phyloP scores from a whole-genome alignment of 2,888 invertebrate species.

The Lycia hirtaria region DNA sequence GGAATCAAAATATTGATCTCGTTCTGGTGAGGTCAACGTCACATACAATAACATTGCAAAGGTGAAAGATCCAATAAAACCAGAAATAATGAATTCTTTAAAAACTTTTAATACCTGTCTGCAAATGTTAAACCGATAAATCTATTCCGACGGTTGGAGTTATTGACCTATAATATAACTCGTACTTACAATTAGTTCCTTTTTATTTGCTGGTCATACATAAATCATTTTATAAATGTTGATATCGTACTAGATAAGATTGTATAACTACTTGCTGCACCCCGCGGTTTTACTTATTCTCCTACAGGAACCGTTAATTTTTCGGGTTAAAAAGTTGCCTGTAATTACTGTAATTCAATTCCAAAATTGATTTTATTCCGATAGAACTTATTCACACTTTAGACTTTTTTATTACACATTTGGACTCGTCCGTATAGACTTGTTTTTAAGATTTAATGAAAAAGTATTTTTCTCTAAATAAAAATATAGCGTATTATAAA shows the following conservation, averaged over 20 bases:
- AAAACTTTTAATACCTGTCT: slow-evolving; percentile 3
- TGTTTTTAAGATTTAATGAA: no score
- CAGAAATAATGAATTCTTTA: slow-evolving; percentile 7
- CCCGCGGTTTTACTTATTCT: no score
- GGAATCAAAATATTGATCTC: slow-evolving; percentile 25
- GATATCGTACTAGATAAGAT: background rate
- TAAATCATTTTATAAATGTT: slow-evolving; percentile 14
- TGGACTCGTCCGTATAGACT: no score
- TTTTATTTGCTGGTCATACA: slow-evolving; percentile 8
- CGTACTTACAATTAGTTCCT: slow-evolving; percentile 6
- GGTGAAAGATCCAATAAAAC: slow-evolving; percentile 34
- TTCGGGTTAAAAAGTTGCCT: no score
- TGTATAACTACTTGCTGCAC: no score
- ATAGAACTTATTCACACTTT: no score
- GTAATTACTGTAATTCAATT: no score
- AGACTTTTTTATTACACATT: no score
- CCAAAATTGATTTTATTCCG: no score
- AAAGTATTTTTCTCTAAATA: no score
- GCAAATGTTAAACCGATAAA: slow-evolving; percentile 5
- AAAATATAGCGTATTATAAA: no score
- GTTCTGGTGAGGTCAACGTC: slow-evolving; percentile 24
- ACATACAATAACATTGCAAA: slow-evolving; percentile 24
- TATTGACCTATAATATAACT: slow-evolving; percentile 34
- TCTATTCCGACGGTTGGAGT: slow-evolving; percentile 13
- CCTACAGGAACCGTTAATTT: no score